Base-by-base conservation (phyloP, 2,888 invertebrate species). In the Ochropacha duplaris region DNA sequence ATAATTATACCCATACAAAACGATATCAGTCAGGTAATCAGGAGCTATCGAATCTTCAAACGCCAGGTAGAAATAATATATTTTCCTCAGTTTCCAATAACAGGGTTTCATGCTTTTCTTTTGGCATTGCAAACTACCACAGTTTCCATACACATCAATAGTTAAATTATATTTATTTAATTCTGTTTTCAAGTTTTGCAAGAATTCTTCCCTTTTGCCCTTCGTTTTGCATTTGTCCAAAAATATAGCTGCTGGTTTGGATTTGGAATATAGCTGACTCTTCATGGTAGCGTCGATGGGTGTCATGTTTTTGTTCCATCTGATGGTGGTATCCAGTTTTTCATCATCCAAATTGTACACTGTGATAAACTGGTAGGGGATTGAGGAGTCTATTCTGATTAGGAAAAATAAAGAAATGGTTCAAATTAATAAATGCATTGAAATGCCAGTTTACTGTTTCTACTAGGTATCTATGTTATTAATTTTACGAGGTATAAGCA, bases 1-100 rank as follows among this genome's bases (percentile, higher is more conserved):
- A 80, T 94, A 93, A 57, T 94, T 89, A 65, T 92, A 87, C 0
- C 87, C 88, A 66, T 89, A 85, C 76, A 94, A 93, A 64, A 96
- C 94, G 69, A 94, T 62, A 16, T 72, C 66, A 0, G 87, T 87
- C 0, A 89, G 62, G 62, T 72, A 90, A 66, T 88, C 88, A 92
- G 76, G 77, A 66, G 96, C 94, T 60, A 95, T 87, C 12, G 96
- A 95, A 79, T 96, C 96, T 81, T 96, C 96, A 72, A 96, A 94
- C 0, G 94, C 93, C 50, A 96, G 81, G 71, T 96, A 96, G 77
- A 96, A 96, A 75, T 94, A 96, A 78, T 96, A 96, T 56, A 94
- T 87, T 51, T 87, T 87, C 67, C 89, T 93, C 22, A 93, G 55
- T 57, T 80, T 87, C 71, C 81, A 86, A 57, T 85, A 85, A 61